phyloP scores from a whole-genome alignment of 2,797 vertebrate genomes.

The Cuniculus paca region DNA sequence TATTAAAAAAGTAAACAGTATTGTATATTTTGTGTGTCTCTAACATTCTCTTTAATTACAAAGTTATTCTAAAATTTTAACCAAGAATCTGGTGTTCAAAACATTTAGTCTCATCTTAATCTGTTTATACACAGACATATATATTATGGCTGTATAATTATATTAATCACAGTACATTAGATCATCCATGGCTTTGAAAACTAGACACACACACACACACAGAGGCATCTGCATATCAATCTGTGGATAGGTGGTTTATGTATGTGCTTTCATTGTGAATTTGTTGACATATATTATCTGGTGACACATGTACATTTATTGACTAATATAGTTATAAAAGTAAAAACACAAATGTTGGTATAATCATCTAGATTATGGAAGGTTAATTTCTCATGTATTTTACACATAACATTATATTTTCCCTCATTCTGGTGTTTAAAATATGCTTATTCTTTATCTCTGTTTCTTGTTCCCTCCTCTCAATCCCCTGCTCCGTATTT shows the following conservation, averaged over 20 bases:
- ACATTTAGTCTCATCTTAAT: not conserved
- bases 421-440: not conserved
- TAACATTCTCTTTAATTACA: not conserved
- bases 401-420: not conserved
- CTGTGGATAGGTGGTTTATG: not conserved
- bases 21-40: not conserved
- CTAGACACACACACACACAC: not conserved
- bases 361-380: not conserved
- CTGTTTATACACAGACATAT: not conserved
- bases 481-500: not conserved
- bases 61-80: not conserved
- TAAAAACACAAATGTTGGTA: not conserved
- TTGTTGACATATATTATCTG: not conserved
- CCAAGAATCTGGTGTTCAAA: not conserved
- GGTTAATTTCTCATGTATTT: not conserved
- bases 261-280: not conserved
- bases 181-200: not conserved
- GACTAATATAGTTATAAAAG: not conserved
- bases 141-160: not conserved
- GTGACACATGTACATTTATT: not conserved
- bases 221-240: fast-evolving
- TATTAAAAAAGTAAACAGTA: not conserved
- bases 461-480: not conserved
- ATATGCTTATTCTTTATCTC: not conserved
- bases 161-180: not conserved